Base-by-base conservation (phyloP, 2,888 invertebrate species). In the Bellardia pandia region DNA sequence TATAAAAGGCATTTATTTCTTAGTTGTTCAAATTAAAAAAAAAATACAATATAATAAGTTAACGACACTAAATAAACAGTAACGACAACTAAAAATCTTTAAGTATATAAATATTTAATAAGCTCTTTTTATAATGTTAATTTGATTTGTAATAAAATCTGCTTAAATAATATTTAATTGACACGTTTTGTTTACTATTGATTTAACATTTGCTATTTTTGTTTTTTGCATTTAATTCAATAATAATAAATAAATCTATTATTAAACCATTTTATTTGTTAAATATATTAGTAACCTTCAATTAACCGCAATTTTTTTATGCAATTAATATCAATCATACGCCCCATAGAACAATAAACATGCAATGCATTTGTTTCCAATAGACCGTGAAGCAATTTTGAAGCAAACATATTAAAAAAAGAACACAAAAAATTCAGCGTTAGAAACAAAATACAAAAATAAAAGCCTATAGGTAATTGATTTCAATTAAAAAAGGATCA, bases 261-360 rank as follows among this genome's bases (percentile, higher is more conserved):
- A n/a, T 51, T 6, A 51, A 13, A 45, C 45, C 11, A n/a, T 51
- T 51, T 13, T 51, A 23, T 6, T 16, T 16, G 1, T 58, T 58
- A 30, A 2, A 23, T 58, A 9, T 45, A 45, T 45, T 45, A 13
- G 3, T 11, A 45, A 45, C 45, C 45, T n/a, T 23, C 30, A 58
- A 58, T 58, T 58, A 16, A 3, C 13, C 23, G 58, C 23, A 58
- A 14, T 62, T 62, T 62, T 14, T 60, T 62, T 33, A 23, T 23
- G 23, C n/a, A 40, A 62, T 37, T 37, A 40, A 62, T 37, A 62
- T 62, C n/a, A 62, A 40, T 62, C 40, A 62, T 37, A 62, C 62
- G 62, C 62, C 16, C 1, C 62, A 37, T n/a, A n/a, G 62, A 37
- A 62, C 62, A 62, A 37, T 62, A 37, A 37, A 62, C 40, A 37